Conservation (phyloP, 2,888 invertebrate genomes). For the Pammene aurita region DNA sequence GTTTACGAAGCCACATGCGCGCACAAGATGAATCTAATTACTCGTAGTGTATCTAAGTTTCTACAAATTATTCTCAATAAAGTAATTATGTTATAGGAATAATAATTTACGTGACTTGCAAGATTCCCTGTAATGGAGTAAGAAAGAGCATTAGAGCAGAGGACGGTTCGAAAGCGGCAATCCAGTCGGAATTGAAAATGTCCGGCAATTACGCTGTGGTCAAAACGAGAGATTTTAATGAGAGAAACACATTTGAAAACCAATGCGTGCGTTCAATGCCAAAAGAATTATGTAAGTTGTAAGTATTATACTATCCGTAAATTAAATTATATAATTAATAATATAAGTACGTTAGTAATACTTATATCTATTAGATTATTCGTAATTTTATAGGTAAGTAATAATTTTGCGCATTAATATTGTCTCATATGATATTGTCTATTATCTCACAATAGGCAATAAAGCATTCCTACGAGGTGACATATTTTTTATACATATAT, state of each 20-base stretch:
- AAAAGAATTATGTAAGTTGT: not conserved
- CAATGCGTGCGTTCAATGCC: not conserved
- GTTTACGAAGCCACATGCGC: no score
- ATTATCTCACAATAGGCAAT: no score
- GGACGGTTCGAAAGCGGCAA: constrained; percentile 30
- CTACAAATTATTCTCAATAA: constrained; percentile 22
- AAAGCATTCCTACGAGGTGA: no score
- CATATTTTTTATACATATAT: no score
- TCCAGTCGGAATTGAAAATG: constrained; percentile 31
- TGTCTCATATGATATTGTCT: no score
- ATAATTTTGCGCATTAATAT: no score
- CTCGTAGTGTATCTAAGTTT: not conserved
- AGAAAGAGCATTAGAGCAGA: constrained; percentile 36
- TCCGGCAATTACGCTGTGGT: constrained; percentile 34
- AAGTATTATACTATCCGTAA: not conserved
- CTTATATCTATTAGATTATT: no score
- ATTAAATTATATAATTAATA: not conserved
- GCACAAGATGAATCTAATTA: not conserved
- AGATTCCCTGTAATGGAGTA: constrained; percentile 12
- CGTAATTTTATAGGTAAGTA: no score
- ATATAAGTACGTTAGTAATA: not conserved
- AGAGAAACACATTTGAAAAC: constrained; percentile 16
- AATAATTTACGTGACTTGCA: constrained; percentile 31
- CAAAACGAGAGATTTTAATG: constrained; percentile 35
- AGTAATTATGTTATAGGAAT: constrained; percentile 26